Evolutionary conservation across 2,797 vertebrate species (phyloP).

Genomic region (Simalia tracyae): DNA sequence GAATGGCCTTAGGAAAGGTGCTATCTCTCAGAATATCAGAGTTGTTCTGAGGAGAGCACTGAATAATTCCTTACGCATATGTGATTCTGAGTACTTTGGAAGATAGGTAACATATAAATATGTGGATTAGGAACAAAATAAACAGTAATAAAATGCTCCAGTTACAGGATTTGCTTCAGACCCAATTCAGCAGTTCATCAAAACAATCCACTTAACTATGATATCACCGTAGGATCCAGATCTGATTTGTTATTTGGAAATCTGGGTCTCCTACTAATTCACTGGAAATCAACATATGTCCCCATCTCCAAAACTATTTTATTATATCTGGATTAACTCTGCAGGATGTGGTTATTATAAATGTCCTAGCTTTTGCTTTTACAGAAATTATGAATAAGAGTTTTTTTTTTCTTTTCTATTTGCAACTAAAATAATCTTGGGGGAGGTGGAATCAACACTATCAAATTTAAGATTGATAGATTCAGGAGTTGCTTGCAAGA

Average conservation of each 20-base stretch:
- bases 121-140: not conserved
- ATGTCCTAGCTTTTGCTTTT: not conserved
- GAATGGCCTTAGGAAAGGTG: not conserved
- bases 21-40: not conserved
- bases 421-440: not conserved
- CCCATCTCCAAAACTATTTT: not conserved
- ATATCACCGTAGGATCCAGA: not conserved
- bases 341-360: not conserved
- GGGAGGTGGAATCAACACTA: not conserved
- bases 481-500: not conserved
- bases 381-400: not conserved
- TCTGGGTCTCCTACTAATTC: not conserved
- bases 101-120: not conserved
- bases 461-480: not conserved
- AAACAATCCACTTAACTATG: not conserved
- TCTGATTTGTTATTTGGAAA: not conserved
- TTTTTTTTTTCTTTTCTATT: not conserved
- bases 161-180: not conserved
- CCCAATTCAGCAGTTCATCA: not conserved
- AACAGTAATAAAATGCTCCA: not conserved
- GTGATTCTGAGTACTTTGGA: not conserved
- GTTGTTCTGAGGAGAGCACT: not conserved
- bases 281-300: not conserved
- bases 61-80: not conserved
- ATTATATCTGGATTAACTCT: not conserved